Conservation (phyloP, 2,888 invertebrate species). For the Pilophorus perplexus region DNA sequence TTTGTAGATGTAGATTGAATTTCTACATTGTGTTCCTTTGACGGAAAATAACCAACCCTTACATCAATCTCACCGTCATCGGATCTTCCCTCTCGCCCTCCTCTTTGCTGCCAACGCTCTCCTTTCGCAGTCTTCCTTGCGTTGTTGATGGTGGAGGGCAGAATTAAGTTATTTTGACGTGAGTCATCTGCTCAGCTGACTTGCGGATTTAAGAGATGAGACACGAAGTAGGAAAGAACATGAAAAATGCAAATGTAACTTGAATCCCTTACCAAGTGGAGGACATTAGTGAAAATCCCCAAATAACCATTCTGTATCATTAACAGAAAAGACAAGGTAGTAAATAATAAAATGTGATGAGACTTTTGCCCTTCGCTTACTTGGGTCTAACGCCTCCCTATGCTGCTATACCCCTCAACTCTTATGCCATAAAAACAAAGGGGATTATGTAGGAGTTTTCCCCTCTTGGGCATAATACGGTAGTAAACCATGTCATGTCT, state of each 20-base stretch:
- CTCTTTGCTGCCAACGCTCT: no score
- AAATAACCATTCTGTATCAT: slow-evolving; percentile 34
- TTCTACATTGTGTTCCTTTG: no score
- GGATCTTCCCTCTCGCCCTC: no score
- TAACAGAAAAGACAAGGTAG: slow-evolving; percentile 20
- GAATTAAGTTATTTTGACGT: no score
- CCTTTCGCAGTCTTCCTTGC: no score
- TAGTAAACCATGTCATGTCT: slow-evolving; percentile 41
- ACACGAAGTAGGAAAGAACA: slow-evolving; percentile 2
- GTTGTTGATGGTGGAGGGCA: no score
- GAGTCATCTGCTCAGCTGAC: no score
- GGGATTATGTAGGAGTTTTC: slow-evolving; percentile 33
- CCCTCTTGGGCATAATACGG: slow-evolving; percentile 41
- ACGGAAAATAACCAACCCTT: no score
- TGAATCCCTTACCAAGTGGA: neutral
- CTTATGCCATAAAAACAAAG: slow-evolving; percentile 39
- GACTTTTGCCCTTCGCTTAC: neutral
- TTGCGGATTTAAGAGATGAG: no score
- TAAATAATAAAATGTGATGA: slow-evolving; percentile 39
- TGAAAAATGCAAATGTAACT: slow-evolving; percentile 31
- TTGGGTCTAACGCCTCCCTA: neutral
- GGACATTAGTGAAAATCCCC: slow-evolving; percentile 31
- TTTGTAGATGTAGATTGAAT: no score
- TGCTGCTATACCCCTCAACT: neutral
- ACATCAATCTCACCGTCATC: no score